These are phyloP conservation scores for Mesoclemmys tuberculata DNA, from an alignment of 2,113 vertebrate genomes.

Conservation along the genomic window DNA sequence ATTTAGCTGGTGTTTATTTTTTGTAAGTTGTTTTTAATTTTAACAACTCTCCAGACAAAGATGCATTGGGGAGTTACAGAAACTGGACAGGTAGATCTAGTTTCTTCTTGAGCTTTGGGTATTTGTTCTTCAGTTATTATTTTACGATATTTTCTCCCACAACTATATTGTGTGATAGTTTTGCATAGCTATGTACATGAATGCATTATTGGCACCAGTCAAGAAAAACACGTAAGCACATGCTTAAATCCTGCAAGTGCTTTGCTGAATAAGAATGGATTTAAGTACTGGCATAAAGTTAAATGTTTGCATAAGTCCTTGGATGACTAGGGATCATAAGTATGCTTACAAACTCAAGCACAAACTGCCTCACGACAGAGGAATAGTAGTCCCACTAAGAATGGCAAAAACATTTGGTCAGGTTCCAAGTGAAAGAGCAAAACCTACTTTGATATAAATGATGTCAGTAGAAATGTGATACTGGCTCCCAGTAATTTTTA, in stretches of 20 bases:
- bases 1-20: neutral
- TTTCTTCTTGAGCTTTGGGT: neutral
- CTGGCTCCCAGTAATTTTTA: slow-evolving; percentile 45
- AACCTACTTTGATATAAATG: slow-evolving; percentile 34
- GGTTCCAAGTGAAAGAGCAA: slow-evolving; percentile 44
- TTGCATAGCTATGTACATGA: neutral
- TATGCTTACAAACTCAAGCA: slow-evolving; percentile 50
- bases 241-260: slow-evolving; percentile 16
- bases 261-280: slow-evolving; percentile 60
- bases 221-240: neutral
- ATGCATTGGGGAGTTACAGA: neutral
- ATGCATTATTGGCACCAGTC: neutral
- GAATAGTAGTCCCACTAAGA: slow-evolving; percentile 41
- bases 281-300: slow-evolving; percentile 59
- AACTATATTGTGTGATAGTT: neutral
- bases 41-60: neutral
- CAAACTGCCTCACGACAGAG: slow-evolving; percentile 28
- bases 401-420: slow-evolving; percentile 51
- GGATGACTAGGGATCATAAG: slow-evolving; percentile 52
- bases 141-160: neutral
- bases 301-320: slow-evolving; percentile 56
- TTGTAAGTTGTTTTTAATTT: neutral
- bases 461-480: slow-evolving; percentile 55
- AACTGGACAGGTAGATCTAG: fast-evolving
- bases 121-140: neutral